Conservation (phyloP, 2,113 vertebrate species). For the Hydrochoerus hydrochaeris region DNA sequence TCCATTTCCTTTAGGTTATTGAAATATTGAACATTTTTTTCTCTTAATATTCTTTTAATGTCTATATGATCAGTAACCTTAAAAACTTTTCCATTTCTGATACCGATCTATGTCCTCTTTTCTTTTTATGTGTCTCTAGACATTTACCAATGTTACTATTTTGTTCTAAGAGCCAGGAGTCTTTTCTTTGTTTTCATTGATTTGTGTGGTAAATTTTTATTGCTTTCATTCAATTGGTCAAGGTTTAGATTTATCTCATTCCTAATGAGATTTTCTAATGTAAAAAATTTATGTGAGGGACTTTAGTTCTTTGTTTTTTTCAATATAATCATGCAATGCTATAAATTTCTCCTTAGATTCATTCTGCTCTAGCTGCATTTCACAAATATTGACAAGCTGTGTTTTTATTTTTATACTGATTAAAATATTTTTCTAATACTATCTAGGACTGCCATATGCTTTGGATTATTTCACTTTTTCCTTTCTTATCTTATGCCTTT, state of each 20-base stretch:
- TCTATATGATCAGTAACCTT: neutral
- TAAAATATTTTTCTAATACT: neutral
- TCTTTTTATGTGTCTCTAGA: neutral
- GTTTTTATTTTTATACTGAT: neutral
- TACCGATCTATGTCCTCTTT: neutral
- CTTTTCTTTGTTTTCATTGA: neutral
- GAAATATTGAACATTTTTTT: neutral
- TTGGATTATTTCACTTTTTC: neutral
- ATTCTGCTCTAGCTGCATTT: neutral
- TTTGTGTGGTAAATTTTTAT: neutral
- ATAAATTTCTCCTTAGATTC: neutral
- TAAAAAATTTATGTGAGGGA: neutral
- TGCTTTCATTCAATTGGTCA: neutral
- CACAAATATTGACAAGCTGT: neutral
- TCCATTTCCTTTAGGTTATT: neutral
- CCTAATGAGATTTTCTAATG: neutral
- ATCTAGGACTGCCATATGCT: neutral
- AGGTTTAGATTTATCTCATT: neutral
- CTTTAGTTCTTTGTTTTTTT: neutral
- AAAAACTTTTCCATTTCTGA: neutral
- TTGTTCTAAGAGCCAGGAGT: neutral
- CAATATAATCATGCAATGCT: neutral
- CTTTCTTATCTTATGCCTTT: too few relatives aligned
- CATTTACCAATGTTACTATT: neutral
- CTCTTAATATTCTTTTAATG: neutral